Percentiles rank a stretch among this genome's conserved stretches.
Conservation (phyloP, 2,113 vertebrate species). For the Pollimyrus isidori region DNA sequence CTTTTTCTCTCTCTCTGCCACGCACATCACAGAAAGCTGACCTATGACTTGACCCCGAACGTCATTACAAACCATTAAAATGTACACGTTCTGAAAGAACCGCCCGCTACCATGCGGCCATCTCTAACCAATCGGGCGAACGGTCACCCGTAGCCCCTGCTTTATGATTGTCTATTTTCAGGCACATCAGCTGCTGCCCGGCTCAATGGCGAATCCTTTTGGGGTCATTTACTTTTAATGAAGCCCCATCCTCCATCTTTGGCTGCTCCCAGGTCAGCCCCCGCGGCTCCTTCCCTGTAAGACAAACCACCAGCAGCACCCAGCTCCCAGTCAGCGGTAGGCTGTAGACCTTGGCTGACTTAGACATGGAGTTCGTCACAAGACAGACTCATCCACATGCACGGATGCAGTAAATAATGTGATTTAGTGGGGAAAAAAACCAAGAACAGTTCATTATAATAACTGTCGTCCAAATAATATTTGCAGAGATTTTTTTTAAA, state of each 20-base stretch:
- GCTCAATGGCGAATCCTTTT: not conserved
- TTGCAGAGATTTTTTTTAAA: conserved; percentile 18
- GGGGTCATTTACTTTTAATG: conserved; percentile 13
- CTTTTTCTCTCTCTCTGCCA: not conserved
- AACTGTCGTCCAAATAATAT: conserved; percentile 33
- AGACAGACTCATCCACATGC: not conserved
- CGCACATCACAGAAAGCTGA: not conserved
- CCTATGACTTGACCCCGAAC: not conserved
- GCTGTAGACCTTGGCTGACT: not conserved
- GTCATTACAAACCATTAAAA: conserved; percentile 7
- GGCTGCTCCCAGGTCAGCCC: not conserved
- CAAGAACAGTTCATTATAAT: not conserved
- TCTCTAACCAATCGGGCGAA: not conserved
- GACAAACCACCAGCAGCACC: not conserved
- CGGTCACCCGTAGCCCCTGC: not conserved
- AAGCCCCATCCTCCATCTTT: not conserved
- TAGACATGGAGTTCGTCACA: not conserved
- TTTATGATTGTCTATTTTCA: not conserved
- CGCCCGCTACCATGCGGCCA: not conserved
- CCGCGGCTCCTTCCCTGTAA: not conserved
- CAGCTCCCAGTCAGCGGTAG: not conserved
- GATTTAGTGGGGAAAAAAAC: not conserved
- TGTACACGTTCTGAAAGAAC: not conserved
- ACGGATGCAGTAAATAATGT: not conserved
- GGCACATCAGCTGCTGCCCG: not conserved